Evolutionary conservation across 2,113 vertebrate species (phyloP), one percentile per base, ranked within the genome.

Genomic region (Eptatretus burgeri): DNA sequence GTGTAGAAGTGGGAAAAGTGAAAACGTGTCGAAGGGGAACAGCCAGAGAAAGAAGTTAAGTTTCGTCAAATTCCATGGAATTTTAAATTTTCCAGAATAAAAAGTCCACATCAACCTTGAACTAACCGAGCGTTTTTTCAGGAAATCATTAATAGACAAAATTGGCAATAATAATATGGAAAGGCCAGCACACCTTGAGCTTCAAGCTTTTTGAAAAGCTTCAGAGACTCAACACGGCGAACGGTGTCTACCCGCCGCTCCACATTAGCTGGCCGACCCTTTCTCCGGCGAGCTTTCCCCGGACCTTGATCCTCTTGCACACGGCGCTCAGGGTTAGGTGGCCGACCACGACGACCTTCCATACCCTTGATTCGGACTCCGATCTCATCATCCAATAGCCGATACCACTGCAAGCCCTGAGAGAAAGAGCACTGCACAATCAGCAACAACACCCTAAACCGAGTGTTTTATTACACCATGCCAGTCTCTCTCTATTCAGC

Each of bases 361-460:
- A 91, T 82, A 1, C 83, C 79, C 65, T 81, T 74, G 74, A 93
- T 80, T 9, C 72, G 76, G 51, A 82, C 77, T 68, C 77, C 14
- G 5, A 89, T 76, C 53, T 89, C 82, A 51, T 93, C 82, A 62
- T 85, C 80, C 68, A 80, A 77, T 76, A 95, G 74, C 63, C 80
- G 73, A 73, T 77, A 77, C 86, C 87, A 94, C 75, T 91, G 84
- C 71, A 85, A 71, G 56, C 86, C 87, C 89, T 93, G 77, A n/a
- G 56, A n/a, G n/a, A 60, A n/a, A 19, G 56, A 60, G 56, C n/a
- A 60, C 19, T n/a, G 12, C 11, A 60, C 9, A 60, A 19, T 19
- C 56, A n/a, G 56, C 56, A 41, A 41, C 27, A 41, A 41, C 7
- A 41, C 27, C 27, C 27, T 5, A 41, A 41, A 41, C 27, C 27